Conservation (phyloP, 2,113 vertebrate genomes). For the Prolemur simus region DNA sequence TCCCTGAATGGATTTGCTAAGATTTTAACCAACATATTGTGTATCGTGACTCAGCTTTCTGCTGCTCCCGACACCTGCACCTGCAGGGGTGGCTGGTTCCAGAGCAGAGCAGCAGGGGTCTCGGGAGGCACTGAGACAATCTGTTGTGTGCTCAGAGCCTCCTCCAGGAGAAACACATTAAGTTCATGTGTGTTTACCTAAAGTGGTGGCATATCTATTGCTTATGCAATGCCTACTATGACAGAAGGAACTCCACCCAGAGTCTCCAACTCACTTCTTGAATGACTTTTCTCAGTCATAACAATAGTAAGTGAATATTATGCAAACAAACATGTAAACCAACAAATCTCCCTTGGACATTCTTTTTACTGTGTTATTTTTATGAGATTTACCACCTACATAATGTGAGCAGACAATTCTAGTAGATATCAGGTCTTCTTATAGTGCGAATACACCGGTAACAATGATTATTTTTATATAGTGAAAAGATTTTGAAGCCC, state of each 20-base stretch:
- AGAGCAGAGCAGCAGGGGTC: background rate
- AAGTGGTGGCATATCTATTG: fast-evolving
- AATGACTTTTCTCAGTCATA: background rate
- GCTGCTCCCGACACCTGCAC: too few relatives aligned
- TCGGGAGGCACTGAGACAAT: background rate
- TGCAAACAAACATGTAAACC: background rate
- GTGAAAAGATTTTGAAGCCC: background rate
- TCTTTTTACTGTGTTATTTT: background rate
- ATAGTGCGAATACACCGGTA: too few relatives aligned
- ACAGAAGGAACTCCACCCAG: fast-evolving
- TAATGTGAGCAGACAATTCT: background rate
- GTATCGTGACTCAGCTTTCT: fast-evolving
- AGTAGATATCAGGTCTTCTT: background rate
- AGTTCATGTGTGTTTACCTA: fast-evolving
- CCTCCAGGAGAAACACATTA: background rate
- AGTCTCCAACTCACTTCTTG: too few relatives aligned
- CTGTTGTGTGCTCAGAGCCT: background rate
- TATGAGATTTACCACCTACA: background rate
- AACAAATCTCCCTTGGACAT: too few relatives aligned
- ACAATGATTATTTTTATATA: background rate
- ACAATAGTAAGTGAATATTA: background rate
- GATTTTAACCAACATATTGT: background rate
- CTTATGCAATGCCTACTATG: fast-evolving
- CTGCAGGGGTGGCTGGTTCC: background rate
- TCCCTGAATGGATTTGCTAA: background rate